Base-by-base conservation (phyloP, 2,888 invertebrate genomes). In the Deroplatys truncata region DNA sequence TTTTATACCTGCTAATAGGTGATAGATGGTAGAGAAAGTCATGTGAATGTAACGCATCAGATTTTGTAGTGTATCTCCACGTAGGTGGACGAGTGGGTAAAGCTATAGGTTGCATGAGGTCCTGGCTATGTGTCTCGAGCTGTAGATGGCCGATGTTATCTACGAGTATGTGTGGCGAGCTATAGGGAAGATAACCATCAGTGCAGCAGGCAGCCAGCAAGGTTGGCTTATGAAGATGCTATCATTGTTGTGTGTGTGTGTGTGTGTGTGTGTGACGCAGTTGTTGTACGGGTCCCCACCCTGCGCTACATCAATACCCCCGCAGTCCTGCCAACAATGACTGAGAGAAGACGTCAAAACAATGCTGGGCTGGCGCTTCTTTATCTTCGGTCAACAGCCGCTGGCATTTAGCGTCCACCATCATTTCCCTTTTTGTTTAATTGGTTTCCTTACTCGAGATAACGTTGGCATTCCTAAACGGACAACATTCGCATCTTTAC, bases 221-320 rank as follows among this genome's bases (percentile, higher is more conserved):
- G 56, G 87, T 35, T 87, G 87, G 87, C 87, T 87, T 87, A 87
- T 87, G 87, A 87, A 87, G 87, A 87, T 87, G 83, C 87, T 87
- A 87, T 87, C 87, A 87, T 72, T 72, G 56, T 20, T 72, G 10
- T 49, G 49, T 49, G 56, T 56, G 56, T 56, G 56, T 43, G 87
- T 72, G 10, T 49, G 49, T 49, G 56, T 56, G 56, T 56, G 56
- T 43, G 87, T 87, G 87, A 87, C 87, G 87, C 87, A 87, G 87
- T 87, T 82, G 87, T 87, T 87, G 87, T 87, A 87, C 82, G 87
- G 87, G 87, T 87, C 83, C 56, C 87, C 87, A 87, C 87, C 87
- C 87, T 87, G 83, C 43, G 87, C 87, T 83, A 87, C 87, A 87
- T 87, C 87, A 87, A 87, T 87, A 87, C 83, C 87, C 83, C 86